Evolutionary conservation across 1,140 invertebrate genomes (phyloP), one percentile per base, ranked within the genome.

Genomic region (Polypedilum pembai): DNA sequence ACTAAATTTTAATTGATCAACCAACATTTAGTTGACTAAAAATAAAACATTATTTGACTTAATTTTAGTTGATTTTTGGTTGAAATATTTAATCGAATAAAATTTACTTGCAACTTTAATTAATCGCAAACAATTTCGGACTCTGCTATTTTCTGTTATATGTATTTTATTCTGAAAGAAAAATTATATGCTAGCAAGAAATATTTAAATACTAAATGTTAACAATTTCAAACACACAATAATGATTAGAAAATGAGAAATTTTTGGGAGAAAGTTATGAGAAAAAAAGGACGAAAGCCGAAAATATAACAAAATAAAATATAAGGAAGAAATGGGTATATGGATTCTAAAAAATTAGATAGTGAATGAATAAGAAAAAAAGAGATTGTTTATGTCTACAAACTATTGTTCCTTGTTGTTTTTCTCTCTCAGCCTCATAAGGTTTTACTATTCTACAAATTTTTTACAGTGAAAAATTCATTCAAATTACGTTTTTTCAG

Each of bases 131-230:
- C n/a, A n/a, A n/a, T n/a, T n/a, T n/a, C n/a, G n/a, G n/a, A n/a
- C n/a, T n/a, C n/a, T 33, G 24, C 24, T 33, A 33, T 33, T 33
- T 33, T 33, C 24, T 33, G 24, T 33, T 33, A 33, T 33, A 3
- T 33, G 24, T 33, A 5, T 5, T 33, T 5, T 33, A 33, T 5
- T 3, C 24, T 33, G 5, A 5, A 33, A 33, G 24, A 33, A 33
- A 33, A 33, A 33, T 1, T 33, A 33, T 33, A 33, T 33, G 24
- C 24, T 33, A 33, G 24, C 17, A 69, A 69, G 5, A 66, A 66
- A 20, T 7, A 20, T 69, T 69, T 69, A 15, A 56, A 56, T 56
- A 69, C 20, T 69, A 69, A 69, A 69, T 69, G 65, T 69, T 69
- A 69, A 69, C 65, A 20, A 10, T 18, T 20, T 10, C 8, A 69